Evolutionary conservation across 1,140 invertebrate genomes (phyloP), one percentile per base, ranked within the genome.

Genomic region (Cydia pomonella): DNA sequence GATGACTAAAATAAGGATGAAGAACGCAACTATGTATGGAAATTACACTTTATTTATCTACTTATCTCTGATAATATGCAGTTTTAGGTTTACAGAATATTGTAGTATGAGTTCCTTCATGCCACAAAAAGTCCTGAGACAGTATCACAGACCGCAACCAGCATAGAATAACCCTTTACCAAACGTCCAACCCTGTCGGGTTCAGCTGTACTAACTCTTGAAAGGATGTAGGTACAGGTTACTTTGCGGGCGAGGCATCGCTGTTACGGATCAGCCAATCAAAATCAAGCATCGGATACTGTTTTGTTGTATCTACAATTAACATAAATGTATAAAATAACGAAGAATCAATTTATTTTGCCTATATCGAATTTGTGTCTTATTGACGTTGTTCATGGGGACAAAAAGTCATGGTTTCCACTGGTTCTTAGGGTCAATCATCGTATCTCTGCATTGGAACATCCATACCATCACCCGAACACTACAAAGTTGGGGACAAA

Each of bases 261-360:
- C 87, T 86, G 87, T 85, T 90, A 93, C 84, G 82, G 77, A 92
- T 88, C 86, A 93, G 92, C 92, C 92, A 93, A 91, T 93, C 92
- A 92, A 92, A 93, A 92, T 93, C 92, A 90, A 93, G 88, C 89
- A 92, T 91, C 88, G 91, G 91, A 89, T 89, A 92, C 84, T 93
- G 90, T 92, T 93, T 93, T 77, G 87, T 88, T 90, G 92, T 88
- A 93, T 93, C 92, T 93, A 93, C 87, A 92, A 92, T 92, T 92
- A 92, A 92, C 78, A 92, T 85, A 92, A 88, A 91, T 63, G 77
- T 90, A 80, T 85, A 85, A 86, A 83, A 85, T 82, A 89, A 87
- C 86, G 72, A 38, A 69, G 76, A 73, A 77, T 27, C 76, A 47
- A n/a, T 50, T 59, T 21, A 77, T 72, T 72, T 38, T 73, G 64